Base-by-base conservation (phyloP, 2,888 invertebrate species). In the Tortrix viridana region DNA sequence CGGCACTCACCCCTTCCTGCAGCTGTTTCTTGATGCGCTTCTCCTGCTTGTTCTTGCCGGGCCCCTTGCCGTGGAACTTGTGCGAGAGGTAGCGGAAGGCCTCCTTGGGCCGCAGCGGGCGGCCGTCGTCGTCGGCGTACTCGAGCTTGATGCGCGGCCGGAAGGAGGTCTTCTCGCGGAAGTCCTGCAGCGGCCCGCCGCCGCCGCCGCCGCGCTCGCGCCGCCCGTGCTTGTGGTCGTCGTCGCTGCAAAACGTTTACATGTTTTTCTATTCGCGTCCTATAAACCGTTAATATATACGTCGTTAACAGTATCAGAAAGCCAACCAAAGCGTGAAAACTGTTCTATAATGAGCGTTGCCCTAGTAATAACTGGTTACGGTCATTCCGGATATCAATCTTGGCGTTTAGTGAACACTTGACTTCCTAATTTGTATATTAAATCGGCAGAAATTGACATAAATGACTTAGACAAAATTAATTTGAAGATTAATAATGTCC, bases 41-140 rank as follows among this genome's bases (percentile, higher is more conserved):
- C 89, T 99, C 99, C 74, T 96, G 95, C 92, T 99, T 99, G 92
- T 98, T 99, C 88, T 99, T 99, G 59, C 99, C 99, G 19, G 99
- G 98, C 1, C 98, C 98, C 92, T 99, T 99, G 57, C 99, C 99
- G 91, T 99, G 99, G 93, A 99, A 99, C 91, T 99, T 98, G 88
- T 99, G 99, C 22, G 98, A 98, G 59, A 99, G 93, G 92, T 98
- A 97, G 71, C 97, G 94, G 91, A 99, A 99, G 52, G 99, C 99
- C 92, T 99, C 99, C 88, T 99, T 99, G 61, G 97, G 95, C 76
- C 96, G 96, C 65, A 99, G 94, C 73, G 97, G 94, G 60, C 97
- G 96, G 0, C 99, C 99, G 79, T 97, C 97, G 81, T 99, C 98
- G 88, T 99, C 99, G 69, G 98, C 97, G 85, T 99, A 99, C 82